phyloP scores from a whole-genome alignment of 1,140 invertebrate genomes.

The Leptinotarsa defecta region DNA sequence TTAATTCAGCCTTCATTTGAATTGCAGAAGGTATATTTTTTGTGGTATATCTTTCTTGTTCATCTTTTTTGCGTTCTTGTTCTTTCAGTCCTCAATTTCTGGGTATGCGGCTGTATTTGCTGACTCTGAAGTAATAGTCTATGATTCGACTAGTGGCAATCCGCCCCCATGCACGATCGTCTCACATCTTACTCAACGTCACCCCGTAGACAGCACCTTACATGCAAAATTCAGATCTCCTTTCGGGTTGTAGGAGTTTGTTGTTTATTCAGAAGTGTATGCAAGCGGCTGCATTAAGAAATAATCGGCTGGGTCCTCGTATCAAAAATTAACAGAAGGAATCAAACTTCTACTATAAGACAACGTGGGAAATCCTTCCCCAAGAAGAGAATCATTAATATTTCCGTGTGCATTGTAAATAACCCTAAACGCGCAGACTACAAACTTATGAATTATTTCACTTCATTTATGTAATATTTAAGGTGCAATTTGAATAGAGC shows the following conservation, averaged over 20 bases:
- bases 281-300: constrained; percentile 22
- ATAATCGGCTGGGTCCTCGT: constrained; percentile 12
- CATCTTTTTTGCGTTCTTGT: no score
- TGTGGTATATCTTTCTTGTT: no score
- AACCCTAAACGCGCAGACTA: constrained; percentile 58
- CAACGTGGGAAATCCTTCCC: constrained; percentile 52
- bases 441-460: constrained; percentile 59
- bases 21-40: no score
- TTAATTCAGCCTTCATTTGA: no score
- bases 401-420: constrained; percentile 58
- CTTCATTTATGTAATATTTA: constrained; percentile 58
- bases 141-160: no score
- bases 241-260: background rate
- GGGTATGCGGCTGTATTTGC: no score
- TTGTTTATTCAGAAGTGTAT: constrained; percentile 10
- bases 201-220: background rate
- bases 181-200: no score
- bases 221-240: background rate
- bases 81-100: no score
- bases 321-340: constrained; percentile 51
- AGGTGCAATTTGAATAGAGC: constrained; percentile 58
- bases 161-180: no score
- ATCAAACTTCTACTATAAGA: constrained; percentile 54
- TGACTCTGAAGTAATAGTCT: no score
- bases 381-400: constrained; percentile 55